Base-by-base conservation (phyloP, 2,797 vertebrate genomes). In the Sebastolobus altivelis region DNA sequence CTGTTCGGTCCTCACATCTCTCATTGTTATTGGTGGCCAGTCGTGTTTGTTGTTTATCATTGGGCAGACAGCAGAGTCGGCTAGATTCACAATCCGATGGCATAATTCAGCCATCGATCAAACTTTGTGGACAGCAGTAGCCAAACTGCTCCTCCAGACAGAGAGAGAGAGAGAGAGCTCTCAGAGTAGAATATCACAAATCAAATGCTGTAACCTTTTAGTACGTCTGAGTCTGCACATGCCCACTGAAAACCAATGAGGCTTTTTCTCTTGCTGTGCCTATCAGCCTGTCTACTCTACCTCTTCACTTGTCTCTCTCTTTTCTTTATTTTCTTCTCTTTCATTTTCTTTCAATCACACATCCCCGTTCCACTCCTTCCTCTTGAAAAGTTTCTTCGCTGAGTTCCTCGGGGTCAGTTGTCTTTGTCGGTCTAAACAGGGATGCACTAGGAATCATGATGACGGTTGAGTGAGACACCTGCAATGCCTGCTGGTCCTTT, bases 201-300 rank as follows among this genome's bases (percentile, higher is more conserved):
- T 95, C 94, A 95, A 93, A 91, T 84, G 88, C 93, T 90, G 91
- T 94, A 95, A 95, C 92, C 93, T 94, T 95, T 94, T 92, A 93
- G 92, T 87, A 81, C 40, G 82, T 89, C 89, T 93, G 80, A 91
- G 89, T 89, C 90, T 91, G 90, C 90, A 89, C 84, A 93, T 92
- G 90, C 91, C 78, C 79, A 61, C 86, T 91, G 93, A 91, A 93
- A 94, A 81, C 92, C 92, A 94, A 94, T 94, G 90, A 95, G 88
- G 77, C 80, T 52, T 74, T 89, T 83, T 67, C 69, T 70, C 76
- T 66, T 2, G 56, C 81, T 76, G 69, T 59, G 73, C 66, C 63
- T 37, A 35, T 83, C 81, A 54, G 77, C 35, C 65, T 74, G 67
- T 83, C 83, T 59, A 8, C 33, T 73, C 67, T 66, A 6, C 56